Percentiles rank a stretch among this genome's conserved stretches.
Conservation (phyloP, 2,888 invertebrate genomes). For the Eulithis prunata region DNA sequence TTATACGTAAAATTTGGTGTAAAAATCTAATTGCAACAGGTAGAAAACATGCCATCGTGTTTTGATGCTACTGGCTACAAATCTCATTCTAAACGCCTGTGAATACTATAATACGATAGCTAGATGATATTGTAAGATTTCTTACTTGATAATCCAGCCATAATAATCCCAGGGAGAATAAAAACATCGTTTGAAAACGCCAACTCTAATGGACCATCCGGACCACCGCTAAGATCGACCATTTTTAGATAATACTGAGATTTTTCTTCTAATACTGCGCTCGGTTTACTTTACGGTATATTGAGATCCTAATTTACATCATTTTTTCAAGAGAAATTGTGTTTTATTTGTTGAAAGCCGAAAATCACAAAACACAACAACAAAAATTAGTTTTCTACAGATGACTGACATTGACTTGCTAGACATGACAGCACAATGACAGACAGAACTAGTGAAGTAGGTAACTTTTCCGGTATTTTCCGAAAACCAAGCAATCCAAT, state of each 20-base stretch:
- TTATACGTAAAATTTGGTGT: no score
- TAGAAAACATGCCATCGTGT: background rate
- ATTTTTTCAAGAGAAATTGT: conserved; percentile 17
- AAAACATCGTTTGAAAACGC: conserved; percentile 95
- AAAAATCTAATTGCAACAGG: conserved; percentile 19
- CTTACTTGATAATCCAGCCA: conserved; percentile 91
- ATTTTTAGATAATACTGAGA: conserved; percentile 81
- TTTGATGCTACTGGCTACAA: background rate
- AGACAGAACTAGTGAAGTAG: no score
- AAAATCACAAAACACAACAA: conserved; percentile 4
- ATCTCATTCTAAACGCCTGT: background rate
- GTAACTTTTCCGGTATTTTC: background rate
- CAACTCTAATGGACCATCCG: conserved; percentile 92
- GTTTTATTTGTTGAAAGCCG: conserved; percentile 2
- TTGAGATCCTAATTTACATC: conserved; percentile 22
- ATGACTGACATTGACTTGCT: background rate
- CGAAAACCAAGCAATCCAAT: no score
- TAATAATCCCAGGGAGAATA: conserved; percentile 92
- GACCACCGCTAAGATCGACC: conserved; percentile 93
- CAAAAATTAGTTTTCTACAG: background rate
- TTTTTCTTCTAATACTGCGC: conserved; percentile 55
- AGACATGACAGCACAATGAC: background rate
- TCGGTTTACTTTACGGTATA: conserved; percentile 10
- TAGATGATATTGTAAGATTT: background rate
- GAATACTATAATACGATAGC: background rate